phyloP scores from a whole-genome alignment of 2,797 vertebrate species.

The Lepilemur ruficaudatus region DNA sequence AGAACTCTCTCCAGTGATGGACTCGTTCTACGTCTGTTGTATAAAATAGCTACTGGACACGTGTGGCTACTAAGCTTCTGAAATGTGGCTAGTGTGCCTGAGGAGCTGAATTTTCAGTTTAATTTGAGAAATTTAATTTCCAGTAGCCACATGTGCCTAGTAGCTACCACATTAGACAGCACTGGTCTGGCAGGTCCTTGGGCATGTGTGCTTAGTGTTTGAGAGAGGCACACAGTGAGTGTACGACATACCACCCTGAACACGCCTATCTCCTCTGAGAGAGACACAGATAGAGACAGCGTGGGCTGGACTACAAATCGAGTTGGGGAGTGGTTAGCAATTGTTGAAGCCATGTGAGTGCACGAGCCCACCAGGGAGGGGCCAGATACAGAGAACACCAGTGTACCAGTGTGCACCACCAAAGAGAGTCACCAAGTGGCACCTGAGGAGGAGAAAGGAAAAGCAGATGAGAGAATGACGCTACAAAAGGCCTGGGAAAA shows the following conservation, averaged over 20 bases:
- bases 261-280: neutral
- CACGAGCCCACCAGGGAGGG: neutral
- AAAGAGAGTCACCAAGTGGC: neutral
- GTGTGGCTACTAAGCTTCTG: neutral
- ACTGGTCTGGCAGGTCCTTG: neutral
- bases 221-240: neutral
- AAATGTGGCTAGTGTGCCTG: neutral
- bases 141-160: neutral
- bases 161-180: neutral
- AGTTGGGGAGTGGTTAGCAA: neutral
- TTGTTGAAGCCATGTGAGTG: accelerated
- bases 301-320: neutral
- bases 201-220: neutral
- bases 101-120: neutral
- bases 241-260: neutral
- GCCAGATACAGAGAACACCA: neutral
- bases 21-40: neutral
- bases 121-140: neutral
- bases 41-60: neutral
- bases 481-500: neutral
- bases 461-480: neutral
- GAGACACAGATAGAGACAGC: neutral
- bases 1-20: neutral
- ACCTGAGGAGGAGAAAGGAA: neutral
- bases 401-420: accelerated